Percentiles rank a stretch among this genome's conserved stretches.
Conservation (phyloP, 2,797 vertebrate species). For the Cyclopterus lumpus region DNA sequence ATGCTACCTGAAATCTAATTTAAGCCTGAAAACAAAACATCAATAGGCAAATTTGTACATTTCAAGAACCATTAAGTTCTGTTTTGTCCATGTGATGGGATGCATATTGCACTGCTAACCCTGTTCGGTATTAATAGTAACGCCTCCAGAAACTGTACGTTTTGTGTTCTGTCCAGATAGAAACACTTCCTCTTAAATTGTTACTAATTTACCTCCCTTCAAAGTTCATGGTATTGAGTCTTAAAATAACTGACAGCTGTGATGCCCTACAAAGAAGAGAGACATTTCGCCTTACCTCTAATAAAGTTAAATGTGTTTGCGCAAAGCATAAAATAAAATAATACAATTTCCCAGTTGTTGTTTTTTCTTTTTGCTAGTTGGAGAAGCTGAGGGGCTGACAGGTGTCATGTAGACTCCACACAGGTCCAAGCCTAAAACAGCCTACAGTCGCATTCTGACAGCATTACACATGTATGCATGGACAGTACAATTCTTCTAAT, state of each 20-base stretch:
- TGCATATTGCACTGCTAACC: background rate
- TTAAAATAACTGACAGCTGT: background rate
- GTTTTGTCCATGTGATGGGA: background rate
- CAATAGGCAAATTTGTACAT: background rate
- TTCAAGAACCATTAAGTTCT: background rate
- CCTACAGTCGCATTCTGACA: background rate
- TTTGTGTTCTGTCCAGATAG: background rate
- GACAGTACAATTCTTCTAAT: background rate
- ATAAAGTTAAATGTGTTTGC: background rate
- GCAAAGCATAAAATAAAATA: background rate
- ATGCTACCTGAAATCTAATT: background rate
- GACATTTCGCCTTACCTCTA: background rate
- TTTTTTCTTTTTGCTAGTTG: background rate
- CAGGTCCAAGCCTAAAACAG: background rate
- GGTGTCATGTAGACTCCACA: too few relatives aligned
- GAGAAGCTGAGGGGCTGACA: background rate
- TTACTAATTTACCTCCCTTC: background rate
- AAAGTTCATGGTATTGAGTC: background rate
- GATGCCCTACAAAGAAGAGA: background rate
- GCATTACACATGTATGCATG: background rate
- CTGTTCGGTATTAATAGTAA: background rate
- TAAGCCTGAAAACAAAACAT: background rate
- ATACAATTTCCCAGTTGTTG: too few relatives aligned
- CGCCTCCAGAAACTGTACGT: background rate
- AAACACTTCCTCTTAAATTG: constrained; percentile 8